phyloP scores from a whole-genome alignment of 2,888 invertebrate species.

The Julus scanicus region DNA sequence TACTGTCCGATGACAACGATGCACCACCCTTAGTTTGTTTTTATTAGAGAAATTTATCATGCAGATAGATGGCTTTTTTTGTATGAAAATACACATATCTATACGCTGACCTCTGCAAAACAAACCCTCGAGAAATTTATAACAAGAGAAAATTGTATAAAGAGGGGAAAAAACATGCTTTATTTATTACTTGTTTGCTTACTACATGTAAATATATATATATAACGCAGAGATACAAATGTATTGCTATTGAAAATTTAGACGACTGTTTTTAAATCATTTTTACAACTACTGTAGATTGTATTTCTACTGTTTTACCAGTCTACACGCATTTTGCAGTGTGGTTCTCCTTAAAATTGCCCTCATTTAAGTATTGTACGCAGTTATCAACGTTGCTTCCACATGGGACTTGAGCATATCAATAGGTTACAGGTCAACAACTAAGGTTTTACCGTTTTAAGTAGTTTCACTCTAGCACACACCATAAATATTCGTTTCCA shows the following conservation, averaged over 20 bases:
- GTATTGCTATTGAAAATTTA: not conserved
- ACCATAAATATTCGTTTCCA: not conserved
- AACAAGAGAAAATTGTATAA: not conserved
- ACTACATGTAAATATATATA: not conserved
- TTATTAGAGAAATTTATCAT: not conserved
- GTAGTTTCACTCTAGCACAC: not conserved
- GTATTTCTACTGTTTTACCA: not conserved
- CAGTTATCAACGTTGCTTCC: not conserved
- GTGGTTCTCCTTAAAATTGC: not conserved
- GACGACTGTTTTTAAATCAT: not conserved
- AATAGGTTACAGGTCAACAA: not conserved
- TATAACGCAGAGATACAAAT: not conserved
- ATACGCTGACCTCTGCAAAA: not conserved
- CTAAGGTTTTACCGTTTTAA: not conserved
- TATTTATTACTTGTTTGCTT: not conserved
- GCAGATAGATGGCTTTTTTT: not conserved
- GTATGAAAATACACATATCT: not conserved
- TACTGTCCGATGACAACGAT: not conserved
- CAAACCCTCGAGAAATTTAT: not conserved
- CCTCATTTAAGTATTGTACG: not conserved
- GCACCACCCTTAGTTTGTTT: not conserved
- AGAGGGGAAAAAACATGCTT: not conserved
- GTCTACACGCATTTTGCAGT: not conserved
- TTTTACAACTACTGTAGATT: not conserved
- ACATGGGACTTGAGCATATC: not conserved